phyloP scores from a whole-genome alignment of 35 echinoderm and acorn worm genomes.

The Apostichopus californicus region DNA sequence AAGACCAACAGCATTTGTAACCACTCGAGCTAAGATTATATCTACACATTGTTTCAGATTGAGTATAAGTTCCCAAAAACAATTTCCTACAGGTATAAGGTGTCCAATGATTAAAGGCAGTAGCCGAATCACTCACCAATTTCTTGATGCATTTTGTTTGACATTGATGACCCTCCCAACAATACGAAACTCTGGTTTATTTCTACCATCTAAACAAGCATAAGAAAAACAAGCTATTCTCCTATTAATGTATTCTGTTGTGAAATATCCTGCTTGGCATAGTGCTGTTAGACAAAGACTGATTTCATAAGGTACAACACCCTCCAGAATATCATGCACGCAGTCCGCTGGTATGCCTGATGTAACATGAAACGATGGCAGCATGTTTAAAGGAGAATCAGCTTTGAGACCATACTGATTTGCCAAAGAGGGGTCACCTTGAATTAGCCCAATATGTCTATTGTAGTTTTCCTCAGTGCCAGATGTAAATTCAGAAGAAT shows the following conservation, averaged over 20 bases:
- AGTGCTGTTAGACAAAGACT: too few relatives aligned
- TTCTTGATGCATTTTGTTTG: conserved; percentile 48
- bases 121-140: conserved; percentile 25
- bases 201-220: conserved; percentile 15
- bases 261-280: too few relatives aligned
- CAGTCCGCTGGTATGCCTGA: conserved; percentile 35
- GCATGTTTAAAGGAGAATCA: not conserved
- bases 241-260: too few relatives aligned
- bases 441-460: conserved; percentile 1
- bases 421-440: conserved; percentile 22
- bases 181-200: conserved; percentile 34
- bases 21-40: too few relatives aligned
- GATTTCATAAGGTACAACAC: not conserved
- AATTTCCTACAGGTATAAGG: not conserved
- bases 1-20: not conserved
- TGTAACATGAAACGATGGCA: conserved; percentile 46
- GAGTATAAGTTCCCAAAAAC: too few relatives aligned
- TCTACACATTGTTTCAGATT: too few relatives aligned
- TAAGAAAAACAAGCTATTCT: not conserved
- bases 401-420: conserved; percentile 46
- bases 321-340: conserved; percentile 45
- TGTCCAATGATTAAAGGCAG: conserved; percentile 44
- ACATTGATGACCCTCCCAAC: conserved; percentile 1
- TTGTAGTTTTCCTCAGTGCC: conserved; percentile 43
- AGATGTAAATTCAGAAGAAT: conserved; percentile 7